Conservation (phyloP, 2,888 invertebrate genomes). For the Phoenoteleia sp. region DNA sequence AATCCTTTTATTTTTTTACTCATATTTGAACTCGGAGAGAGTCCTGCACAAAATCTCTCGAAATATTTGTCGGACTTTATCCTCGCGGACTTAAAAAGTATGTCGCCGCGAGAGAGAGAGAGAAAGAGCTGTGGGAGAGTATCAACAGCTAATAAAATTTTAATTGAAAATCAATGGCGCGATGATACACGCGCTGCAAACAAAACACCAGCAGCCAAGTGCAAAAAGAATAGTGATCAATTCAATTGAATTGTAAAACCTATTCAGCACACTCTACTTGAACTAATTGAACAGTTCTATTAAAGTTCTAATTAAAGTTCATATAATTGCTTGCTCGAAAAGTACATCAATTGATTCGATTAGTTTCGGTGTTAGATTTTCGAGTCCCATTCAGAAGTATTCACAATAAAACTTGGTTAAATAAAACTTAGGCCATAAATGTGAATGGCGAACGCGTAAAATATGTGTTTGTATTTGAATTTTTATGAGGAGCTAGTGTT, state of each 20-base stretch:
- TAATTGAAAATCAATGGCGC: slow-evolving; percentile 45
- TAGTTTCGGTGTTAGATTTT: slow-evolving; percentile 63
- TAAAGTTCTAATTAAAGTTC: slow-evolving; percentile 66
- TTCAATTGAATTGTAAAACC: slow-evolving; percentile 35
- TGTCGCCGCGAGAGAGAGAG: neutral
- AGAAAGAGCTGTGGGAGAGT: neutral
- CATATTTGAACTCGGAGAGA: slow-evolving; percentile 48
- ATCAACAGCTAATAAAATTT: slow-evolving; percentile 28
- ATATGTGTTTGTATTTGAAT: slow-evolving; percentile 64
- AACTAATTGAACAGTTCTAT: slow-evolving; percentile 67
- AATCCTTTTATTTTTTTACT: slow-evolving; percentile 56
- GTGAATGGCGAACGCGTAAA: slow-evolving; percentile 51
- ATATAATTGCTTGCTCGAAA: slow-evolving; percentile 54
- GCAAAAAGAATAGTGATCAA: slow-evolving; percentile 20
- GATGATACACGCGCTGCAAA: slow-evolving; percentile 15
- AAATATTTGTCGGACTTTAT: slow-evolving; percentile 22
- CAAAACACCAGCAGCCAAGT: slow-evolving; percentile 13
- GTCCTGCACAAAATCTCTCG: slow-evolving; percentile 18
- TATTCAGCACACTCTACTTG: slow-evolving; percentile 46
- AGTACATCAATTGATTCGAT: slow-evolving; percentile 66
- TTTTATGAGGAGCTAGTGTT: slow-evolving; percentile 61
- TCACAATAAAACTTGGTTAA: slow-evolving; percentile 48
- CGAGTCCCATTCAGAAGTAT: slow-evolving; percentile 22
- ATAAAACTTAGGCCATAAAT: slow-evolving; percentile 51
- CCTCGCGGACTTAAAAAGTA: neutral